Percentiles rank a stretch among this genome's conserved stretches.
These are phyloP conservation scores for Lingula anatina DNA, from an alignment of 2,888 invertebrate species.

Conservation along the genomic window DNA sequence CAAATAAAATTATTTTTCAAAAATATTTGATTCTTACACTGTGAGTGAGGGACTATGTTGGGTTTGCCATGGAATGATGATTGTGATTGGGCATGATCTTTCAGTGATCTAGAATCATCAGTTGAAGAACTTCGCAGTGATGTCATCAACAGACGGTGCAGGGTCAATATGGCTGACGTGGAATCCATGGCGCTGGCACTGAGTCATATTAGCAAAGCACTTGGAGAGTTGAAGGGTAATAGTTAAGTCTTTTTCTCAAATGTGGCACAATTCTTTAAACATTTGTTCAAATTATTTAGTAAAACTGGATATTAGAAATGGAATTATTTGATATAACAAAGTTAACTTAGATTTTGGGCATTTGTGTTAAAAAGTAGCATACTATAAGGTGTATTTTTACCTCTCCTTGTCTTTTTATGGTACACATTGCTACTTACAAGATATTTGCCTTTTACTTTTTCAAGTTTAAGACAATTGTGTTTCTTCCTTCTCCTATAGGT, in stretches of 20 bases:
- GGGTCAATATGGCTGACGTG: slow-evolving; percentile 95
- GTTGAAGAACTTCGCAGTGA: slow-evolving; percentile 93
- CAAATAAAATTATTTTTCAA: too few relatives aligned
- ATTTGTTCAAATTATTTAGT: too few relatives aligned
- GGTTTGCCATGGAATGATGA: too few relatives aligned
- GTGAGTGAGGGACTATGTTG: too few relatives aligned
- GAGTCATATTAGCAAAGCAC: slow-evolving; percentile 58
- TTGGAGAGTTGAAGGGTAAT: slow-evolving; percentile 78
- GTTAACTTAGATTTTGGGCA: too few relatives aligned
- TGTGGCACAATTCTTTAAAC: neutral
- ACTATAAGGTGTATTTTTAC: neutral
- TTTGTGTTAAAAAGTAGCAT: neutral
- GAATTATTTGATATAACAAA: too few relatives aligned
- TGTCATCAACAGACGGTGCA: slow-evolving; percentile 90
- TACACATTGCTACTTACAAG: neutral
- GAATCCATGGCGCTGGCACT: slow-evolving; percentile 69
- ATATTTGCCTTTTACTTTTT: neutral
- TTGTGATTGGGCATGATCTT: too few relatives aligned
- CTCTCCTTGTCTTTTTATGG: too few relatives aligned
- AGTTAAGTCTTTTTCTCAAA: neutral
- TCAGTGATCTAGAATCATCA: slow-evolving; percentile 81
- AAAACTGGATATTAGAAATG: too few relatives aligned
- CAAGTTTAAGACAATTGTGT: too few relatives aligned
- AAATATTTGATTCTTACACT: too few relatives aligned
- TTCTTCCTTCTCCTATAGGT: too few relatives aligned